Percentiles rank a stretch among this genome's conserved stretches.
Evolutionary conservation across 1,140 invertebrate species (phyloP).

Genomic region (Bombus pyrosoma): DNA sequence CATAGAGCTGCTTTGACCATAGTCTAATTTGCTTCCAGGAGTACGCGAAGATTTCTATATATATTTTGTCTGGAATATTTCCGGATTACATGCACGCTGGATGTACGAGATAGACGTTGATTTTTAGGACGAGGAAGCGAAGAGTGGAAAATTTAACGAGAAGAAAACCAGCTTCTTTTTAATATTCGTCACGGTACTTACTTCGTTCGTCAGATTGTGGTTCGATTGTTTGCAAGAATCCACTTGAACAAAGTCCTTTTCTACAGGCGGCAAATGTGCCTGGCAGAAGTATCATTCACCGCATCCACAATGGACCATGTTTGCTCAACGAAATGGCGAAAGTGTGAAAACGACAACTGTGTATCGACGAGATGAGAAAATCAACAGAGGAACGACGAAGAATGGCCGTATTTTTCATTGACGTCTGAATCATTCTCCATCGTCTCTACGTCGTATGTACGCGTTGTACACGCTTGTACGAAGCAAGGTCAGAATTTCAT

Average conservation of each 20-base stretch:
- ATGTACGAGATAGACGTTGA: too few species aligned
- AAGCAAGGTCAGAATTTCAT: too few species aligned
- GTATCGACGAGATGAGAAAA: constrained; percentile 65
- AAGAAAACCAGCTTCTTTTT: background rate
- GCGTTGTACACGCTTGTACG: too few species aligned
- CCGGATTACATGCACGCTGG: too few species aligned
- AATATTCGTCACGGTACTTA: background rate
- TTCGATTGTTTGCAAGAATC: background rate
- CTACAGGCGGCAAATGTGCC: constrained; percentile 40
- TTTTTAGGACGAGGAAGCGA: background rate
- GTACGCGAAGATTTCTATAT: too few species aligned
- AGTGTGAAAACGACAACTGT: constrained; percentile 77
- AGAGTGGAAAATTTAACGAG: background rate
- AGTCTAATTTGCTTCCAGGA: too few species aligned
- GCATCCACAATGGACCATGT: constrained; percentile 62
- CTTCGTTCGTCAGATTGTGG: background rate
- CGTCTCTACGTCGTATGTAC: background rate
- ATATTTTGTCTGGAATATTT: too few species aligned
- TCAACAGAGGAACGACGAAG: constrained; percentile 43
- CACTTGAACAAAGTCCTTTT: constrained; percentile 11
- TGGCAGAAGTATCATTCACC: constrained; percentile 58
- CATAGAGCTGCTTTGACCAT: too few species aligned
- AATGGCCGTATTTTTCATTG: constrained; percentile 56
- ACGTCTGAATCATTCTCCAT: constrained; percentile 23
- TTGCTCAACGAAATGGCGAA: constrained; percentile 66